A percentile compares a stretch with the other conserved stretches of the same genome.
Evolutionary conservation across 2,888 invertebrate genomes (phyloP).

Genomic region (Pseudococcus longispinus): DNA sequence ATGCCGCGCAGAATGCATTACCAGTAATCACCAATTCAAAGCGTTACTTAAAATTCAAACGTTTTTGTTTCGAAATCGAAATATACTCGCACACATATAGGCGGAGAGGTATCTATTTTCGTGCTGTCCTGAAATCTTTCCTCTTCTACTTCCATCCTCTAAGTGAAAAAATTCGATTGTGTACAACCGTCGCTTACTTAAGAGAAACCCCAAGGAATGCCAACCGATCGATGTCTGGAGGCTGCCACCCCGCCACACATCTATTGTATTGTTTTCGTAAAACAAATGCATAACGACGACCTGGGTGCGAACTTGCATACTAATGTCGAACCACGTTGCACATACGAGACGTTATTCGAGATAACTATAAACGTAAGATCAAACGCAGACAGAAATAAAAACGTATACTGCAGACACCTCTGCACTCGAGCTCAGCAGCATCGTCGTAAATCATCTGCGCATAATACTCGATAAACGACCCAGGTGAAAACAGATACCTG

Average conservation of each 20-base stretch:
- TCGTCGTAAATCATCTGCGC: conserved; percentile 7
- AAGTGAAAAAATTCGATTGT: neutral
- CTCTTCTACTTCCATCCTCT: neutral
- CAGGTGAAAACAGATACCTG: neutral
- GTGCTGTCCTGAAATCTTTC: neutral
- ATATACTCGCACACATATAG: neutral
- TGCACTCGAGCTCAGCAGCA: neutral
- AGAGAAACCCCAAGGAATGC: neutral
- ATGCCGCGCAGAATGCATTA: conserved; percentile 1
- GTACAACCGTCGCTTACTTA: neutral
- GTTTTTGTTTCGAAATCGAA: neutral
- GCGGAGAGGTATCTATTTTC: neutral
- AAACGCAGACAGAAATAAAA: neutral
- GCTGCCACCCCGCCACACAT: neutral
- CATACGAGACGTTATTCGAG: neutral
- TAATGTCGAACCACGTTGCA: neutral
- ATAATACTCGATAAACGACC: neutral
- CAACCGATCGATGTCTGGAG: neutral
- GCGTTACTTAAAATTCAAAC: neutral
- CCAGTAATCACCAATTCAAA: conserved; percentile 3
- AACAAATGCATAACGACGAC: neutral
- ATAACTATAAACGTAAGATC: no score
- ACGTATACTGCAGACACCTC: neutral
- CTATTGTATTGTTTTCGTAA: neutral
- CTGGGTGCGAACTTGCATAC: conserved; percentile 5